Evolutionary conservation across 2,113 vertebrate genomes (phyloP), one percentile per base, ranked within the genome.

Genomic region (Panthera uncia): DNA sequence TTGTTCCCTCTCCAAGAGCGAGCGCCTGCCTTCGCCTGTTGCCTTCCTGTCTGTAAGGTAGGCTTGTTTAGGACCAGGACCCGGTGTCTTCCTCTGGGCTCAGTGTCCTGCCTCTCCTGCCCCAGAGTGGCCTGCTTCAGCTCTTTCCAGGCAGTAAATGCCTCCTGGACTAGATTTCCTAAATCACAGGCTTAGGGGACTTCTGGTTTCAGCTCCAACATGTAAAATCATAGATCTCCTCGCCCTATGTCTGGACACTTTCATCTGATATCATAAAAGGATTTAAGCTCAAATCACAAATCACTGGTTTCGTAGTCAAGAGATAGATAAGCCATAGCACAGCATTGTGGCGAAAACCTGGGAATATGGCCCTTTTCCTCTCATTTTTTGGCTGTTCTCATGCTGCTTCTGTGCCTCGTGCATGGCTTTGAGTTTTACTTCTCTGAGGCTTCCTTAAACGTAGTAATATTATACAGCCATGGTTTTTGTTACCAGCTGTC

Each of bases 11-110:
- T 12, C 57, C 12, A 0, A 2, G 1, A 12, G 61, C 14, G 23
- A 3, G 15, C 5, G 4, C 0, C 4, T 4, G 0, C 21, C 57
- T 23, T 36, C 21, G 4, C 1, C 3, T 73, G 52, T 29, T 0
- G 1, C 3, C 1, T 29, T 36, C 65, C 48, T 0, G 5, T 6
- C 21, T 1, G n/a, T 3, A 0, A 52, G 65, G 15, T 1, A 29
- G 61, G 7, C 38, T 48, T 19, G 45, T 38, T 88, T 18, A 23
- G 61, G 15, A 41, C 19, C 4, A 36, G 86, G 66, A 12, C 23
- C 11, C 3, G 0, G 27, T 7, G 2, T 23, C 29, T 14, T 38
- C 23, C 65, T 36, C 52, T 5, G 8, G 68, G 38, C 21, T 0
- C 48, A 1, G 7, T 8, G 19, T 45, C 92, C 45, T 33, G 29